A percentile compares a stretch with the other conserved stretches of the same genome.
phyloP scores from a whole-genome alignment of 2,888 invertebrate genomes.

The Diachrysia chrysitis region DNA sequence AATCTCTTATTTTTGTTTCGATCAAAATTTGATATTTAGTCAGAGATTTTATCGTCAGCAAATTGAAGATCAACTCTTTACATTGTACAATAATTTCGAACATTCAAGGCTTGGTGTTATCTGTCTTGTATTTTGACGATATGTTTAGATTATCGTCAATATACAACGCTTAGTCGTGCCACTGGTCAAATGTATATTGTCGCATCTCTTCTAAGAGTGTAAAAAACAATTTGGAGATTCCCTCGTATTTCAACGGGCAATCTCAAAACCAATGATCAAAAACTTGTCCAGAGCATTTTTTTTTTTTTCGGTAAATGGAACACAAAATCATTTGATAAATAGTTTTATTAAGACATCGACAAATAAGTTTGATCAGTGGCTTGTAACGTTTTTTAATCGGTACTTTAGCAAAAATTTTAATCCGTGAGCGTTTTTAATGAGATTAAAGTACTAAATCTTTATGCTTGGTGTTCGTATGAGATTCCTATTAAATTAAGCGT shows the following conservation, averaged over 20 bases:
- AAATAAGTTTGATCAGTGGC: neutral
- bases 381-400: conserved; percentile 15
- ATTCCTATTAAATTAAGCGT: conserved; percentile 62
- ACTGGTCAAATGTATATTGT: neutral
- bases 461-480: conserved; percentile 55
- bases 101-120: neutral
- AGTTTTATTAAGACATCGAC: too few relatives aligned
- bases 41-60: conserved; percentile 14
- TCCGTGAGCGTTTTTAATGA: conserved; percentile 38
- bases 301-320: too few relatives aligned
- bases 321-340: too few relatives aligned
- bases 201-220: neutral
- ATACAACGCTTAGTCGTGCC: too few relatives aligned
- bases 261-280: too few relatives aligned
- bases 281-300: too few relatives aligned
- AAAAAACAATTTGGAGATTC: too few relatives aligned
- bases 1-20: conserved; percentile 17
- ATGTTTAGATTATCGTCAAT: too few relatives aligned
- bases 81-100: conserved; percentile 30
- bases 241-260: too few relatives aligned
- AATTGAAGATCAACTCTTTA: conserved; percentile 25
- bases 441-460: conserved; percentile 51
- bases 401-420: conserved; percentile 36
- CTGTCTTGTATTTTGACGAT: conserved; percentile 28
- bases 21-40: neutral